A percentile compares a stretch with the other conserved stretches of the same genome.
Evolutionary conservation across 2,888 invertebrate species (phyloP).

Genomic region (Coecobrya sp.): DNA sequence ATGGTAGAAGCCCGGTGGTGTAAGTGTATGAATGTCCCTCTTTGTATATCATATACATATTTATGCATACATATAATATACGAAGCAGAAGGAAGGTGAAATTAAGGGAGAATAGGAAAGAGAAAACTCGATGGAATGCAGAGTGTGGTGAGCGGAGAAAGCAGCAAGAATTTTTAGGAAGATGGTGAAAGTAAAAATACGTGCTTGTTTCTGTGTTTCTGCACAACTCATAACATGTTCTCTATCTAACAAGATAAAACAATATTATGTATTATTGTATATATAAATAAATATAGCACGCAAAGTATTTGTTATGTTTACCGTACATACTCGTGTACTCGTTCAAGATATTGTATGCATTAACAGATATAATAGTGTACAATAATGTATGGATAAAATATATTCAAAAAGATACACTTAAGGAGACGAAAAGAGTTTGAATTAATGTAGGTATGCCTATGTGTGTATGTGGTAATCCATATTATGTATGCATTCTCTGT

Average conservation of each 20-base stretch:
- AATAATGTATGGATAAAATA: slow-evolving; percentile 24
- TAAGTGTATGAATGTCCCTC: not conserved
- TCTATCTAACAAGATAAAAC: slow-evolving; percentile 25
- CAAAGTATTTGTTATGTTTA: not conserved
- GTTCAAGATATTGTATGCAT: not conserved
- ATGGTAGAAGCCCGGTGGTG: not conserved
- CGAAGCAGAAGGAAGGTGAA: slow-evolving; percentile 24
- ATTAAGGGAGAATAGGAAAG: slow-evolving; percentile 7
- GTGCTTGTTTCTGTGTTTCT: slow-evolving; percentile 31
- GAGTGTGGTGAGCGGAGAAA: slow-evolving; percentile 16
- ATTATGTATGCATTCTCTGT: not conserved
- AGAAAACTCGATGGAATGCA: slow-evolving; percentile 52
- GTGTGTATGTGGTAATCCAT: slow-evolving; percentile 20
- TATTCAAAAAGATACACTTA: not conserved
- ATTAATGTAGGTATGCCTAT: not conserved
- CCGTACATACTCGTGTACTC: not conserved
- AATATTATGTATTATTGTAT: not conserved
- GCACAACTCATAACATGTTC: slow-evolving; percentile 6
- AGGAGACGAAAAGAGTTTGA: not conserved
- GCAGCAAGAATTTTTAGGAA: slow-evolving; percentile 31
- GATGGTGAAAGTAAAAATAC: slow-evolving; percentile 14
- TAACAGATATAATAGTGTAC: not conserved
- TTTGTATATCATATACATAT: slow-evolving; percentile 4
- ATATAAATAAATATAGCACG: not conserved
- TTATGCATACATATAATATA: not conserved